Conservation (phyloP, 2,888 invertebrate genomes). For the Caenorhabditis sp. region DNA sequence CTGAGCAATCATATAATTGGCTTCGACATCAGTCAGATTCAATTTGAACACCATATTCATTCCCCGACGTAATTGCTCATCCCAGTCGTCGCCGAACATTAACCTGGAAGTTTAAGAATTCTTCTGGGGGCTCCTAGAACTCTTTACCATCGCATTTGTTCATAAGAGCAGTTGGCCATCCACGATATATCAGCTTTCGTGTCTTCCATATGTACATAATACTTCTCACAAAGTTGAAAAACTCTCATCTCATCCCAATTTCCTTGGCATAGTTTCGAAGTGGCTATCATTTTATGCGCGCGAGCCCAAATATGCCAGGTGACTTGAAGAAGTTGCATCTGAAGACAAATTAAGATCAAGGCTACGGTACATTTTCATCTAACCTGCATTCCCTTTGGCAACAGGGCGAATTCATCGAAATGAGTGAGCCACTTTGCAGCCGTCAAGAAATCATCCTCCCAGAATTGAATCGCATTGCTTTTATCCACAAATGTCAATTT, state of each 20-base stretch:
- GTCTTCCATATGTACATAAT: not conserved
- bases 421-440: conserved; percentile 59
- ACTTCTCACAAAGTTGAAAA: not conserved
- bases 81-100: not conserved
- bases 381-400: conserved; percentile 55
- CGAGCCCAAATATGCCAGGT: conserved; percentile 47
- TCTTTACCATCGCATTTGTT: conserved; percentile 6
- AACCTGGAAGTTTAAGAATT: not conserved
- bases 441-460: conserved; percentile 35
- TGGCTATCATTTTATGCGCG: not conserved
- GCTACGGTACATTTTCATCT: no score
- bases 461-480: not conserved
- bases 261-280: not conserved
- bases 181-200: conserved; percentile 26
- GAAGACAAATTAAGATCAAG: no score
- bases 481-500: not conserved
- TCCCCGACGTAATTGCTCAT: not conserved
- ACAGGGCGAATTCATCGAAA: conserved; percentile 39
- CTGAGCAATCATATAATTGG: conserved; percentile 58
- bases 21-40: conserved; percentile 26
- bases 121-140: no score
- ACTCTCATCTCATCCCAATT: not conserved
- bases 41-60: not conserved
- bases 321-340: conserved; percentile 48
- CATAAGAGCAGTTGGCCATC: conserved; percentile 5